phyloP scores from a whole-genome alignment of 2,888 invertebrate genomes.

The Buathra laborator region DNA sequence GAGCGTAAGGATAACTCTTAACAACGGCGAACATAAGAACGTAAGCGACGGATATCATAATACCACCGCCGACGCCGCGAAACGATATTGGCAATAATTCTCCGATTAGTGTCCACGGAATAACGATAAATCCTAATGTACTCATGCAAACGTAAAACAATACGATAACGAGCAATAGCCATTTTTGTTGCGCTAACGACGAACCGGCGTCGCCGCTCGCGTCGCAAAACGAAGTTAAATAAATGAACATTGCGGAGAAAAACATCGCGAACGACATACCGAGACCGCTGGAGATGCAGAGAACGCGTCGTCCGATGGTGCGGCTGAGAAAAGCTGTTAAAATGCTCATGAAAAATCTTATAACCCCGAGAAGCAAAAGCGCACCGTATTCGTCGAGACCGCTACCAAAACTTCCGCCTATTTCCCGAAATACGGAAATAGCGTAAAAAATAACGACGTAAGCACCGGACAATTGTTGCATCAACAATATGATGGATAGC shows the following conservation, averaged over 20 bases:
- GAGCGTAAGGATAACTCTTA: slow-evolving; percentile 86
- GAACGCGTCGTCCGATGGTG: slow-evolving; percentile 85
- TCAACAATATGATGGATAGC: slow-evolving; percentile 85
- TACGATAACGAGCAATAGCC: slow-evolving; percentile 85
- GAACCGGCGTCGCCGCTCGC: slow-evolving; percentile 75
- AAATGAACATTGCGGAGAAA: slow-evolving; percentile 79
- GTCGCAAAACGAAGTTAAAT: slow-evolving; percentile 73
- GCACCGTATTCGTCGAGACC: slow-evolving; percentile 86
- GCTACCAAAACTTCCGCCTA: slow-evolving; percentile 85
- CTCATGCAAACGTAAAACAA: slow-evolving; percentile 86
- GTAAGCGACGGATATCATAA: slow-evolving; percentile 86
- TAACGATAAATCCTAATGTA: slow-evolving; percentile 86
- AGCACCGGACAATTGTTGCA: slow-evolving; percentile 87
- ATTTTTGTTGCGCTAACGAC: slow-evolving; percentile 79
- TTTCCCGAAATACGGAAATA: slow-evolving; percentile 86
- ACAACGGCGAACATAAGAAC: slow-evolving; percentile 86
- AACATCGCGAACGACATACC: slow-evolving; percentile 87
- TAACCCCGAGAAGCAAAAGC: slow-evolving; percentile 85
- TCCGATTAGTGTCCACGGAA: slow-evolving; percentile 88
- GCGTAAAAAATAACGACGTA: slow-evolving; percentile 88
- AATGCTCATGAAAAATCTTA: slow-evolving; percentile 86
- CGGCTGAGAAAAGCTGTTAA: slow-evolving; percentile 86
- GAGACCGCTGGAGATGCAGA: slow-evolving; percentile 86
- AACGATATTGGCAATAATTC: slow-evolving; percentile 87
- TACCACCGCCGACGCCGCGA: slow-evolving; percentile 86